Base-by-base conservation (phyloP, 92 coral and sea anemone genomes). In the Porites divaricata region DNA sequence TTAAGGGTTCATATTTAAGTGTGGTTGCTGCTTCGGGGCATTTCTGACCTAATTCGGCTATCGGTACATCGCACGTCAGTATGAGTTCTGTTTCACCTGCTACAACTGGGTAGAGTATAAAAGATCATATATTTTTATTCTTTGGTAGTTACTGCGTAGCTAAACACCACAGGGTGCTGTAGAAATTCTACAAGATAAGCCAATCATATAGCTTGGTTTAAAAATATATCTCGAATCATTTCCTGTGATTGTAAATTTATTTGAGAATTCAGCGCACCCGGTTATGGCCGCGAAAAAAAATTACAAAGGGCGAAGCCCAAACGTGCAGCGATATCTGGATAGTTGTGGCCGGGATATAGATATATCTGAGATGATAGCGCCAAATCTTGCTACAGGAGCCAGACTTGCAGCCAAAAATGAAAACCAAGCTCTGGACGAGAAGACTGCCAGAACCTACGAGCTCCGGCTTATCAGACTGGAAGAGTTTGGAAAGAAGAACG, bases 311-410 rank as follows among this genome's bases (percentile, higher is more conserved):
- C 41, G 6, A 35, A 35, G 41, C 41, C 41, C 41, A 35, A 35
- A 35, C 41, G 41, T 66, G 70, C 35, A 66, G 70, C 70, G 23
- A 14, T 66, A 66, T 66, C 20, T 66, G 70, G 70, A 66, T 66
- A 66, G 70, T 66, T 66, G 70, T 66, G 70, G 70, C 70, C 70
- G 70, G 70, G 70, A 66, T 66, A 66, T 66, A 20, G 70, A 66
- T 66, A 66, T 66, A 66, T 66, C 70, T 66, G 35, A 66, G 70
- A 66, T 66, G 70, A 66, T 66, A n/a, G 70, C 70, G 9, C 70
- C 70, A 66, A 66, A 66, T 66, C 70, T 66, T 66, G 70, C 70
- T 66, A 6, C 41, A 35, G 41, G 41, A 35, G 41, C 41, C 41
- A 35, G 41, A 35, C 41, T 35, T 35, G 41, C 70, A 66, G 70